Evolutionary conservation across 1,140 invertebrate species (phyloP).

Genomic region (Drosophila tani): DNA sequence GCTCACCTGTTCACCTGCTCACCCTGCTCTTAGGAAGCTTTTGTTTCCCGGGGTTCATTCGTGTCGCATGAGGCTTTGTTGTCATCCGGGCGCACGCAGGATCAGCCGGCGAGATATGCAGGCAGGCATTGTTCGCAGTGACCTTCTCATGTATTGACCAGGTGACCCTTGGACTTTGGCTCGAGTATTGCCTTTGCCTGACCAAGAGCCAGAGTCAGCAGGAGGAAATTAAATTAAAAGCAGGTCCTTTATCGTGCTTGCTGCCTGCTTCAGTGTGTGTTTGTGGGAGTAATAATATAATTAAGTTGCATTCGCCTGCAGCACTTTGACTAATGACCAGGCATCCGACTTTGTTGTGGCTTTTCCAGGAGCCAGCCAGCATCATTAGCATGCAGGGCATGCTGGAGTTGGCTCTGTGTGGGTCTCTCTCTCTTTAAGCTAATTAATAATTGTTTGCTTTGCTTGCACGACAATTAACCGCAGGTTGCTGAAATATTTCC

Average conservation of each 20-base stretch:
- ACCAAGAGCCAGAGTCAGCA: conserved; percentile 5
- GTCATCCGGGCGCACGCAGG: conserved; percentile 63
- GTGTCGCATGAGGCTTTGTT: conserved; percentile 64
- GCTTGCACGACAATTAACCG: conserved; percentile 49
- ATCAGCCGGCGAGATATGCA: conserved; percentile 25
- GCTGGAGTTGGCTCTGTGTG: not conserved
- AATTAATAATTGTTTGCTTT: conserved; percentile 55
- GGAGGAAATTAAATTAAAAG: conserved; percentile 50
- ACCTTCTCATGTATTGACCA: conserved; percentile 37
- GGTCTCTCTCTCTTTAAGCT: conserved; percentile 43
- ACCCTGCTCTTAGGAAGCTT: conserved; percentile 41
- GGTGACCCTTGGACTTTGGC: conserved; percentile 6
- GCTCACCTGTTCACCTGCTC: conserved; percentile 6
- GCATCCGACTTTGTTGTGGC: conserved; percentile 40
- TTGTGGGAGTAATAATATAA: conserved; percentile 40
- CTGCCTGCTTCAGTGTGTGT: not conserved
- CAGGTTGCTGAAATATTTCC: conserved; percentile 35
- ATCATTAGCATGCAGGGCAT: conserved; percentile 42
- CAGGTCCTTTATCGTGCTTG: conserved; percentile 9
- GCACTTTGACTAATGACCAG: conserved; percentile 54
- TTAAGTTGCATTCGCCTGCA: conserved; percentile 52
- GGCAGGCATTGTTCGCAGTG: conserved; percentile 32
- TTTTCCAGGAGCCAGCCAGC: conserved; percentile 24
- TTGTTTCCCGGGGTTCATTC: conserved; percentile 44
- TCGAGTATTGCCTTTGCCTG: not conserved